Evolutionary conservation across 2,113 vertebrate species (phyloP), one percentile per base, ranked within the genome.

Genomic region (Panthera uncia): DNA sequence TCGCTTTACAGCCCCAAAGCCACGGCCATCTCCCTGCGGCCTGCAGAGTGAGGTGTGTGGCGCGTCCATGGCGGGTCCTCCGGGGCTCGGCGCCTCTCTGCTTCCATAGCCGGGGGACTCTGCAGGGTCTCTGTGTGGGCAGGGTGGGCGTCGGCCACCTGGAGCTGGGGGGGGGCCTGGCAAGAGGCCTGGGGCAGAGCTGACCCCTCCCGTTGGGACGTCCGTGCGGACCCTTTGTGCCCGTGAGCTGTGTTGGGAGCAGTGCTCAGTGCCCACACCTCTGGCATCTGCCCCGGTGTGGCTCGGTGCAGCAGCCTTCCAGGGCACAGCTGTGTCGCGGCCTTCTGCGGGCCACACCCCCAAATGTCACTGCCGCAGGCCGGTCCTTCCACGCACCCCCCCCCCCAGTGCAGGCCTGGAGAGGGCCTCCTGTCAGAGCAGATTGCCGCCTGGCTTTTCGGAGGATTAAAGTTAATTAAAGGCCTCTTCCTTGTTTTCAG

Each of bases 391-490:
- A 69, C 96, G 84, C 63, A 73, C 87, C 87, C 91, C 94, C 45
- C 45, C 91, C 94, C 41, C 41, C 4, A 5, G 0, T 95, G 97
- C 52, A 61, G 96, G 96, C 95, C 95, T 89, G 97, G 87, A 94
- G 90, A 41, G 97, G 93, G 95, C 98, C 98, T 98, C 98, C 98
- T 94, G 97, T 98, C 98, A 97, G 97, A 98, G 97, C 98, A 98
- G 98, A 98, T 98, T 98, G 98, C 97, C 91, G 97, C 93, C 41
- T 97, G 98, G 98, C 96, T 98, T 99, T 99, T 97, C 94, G 36
- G 98, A 98, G 98, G 99, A 98, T 99, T 99, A 98, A 98, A 99
- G 98, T 99, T 99, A 98, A 99, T 99, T 99, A 99, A 98, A 98
- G 98, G 98, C 97, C 97, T 98, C 98, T 97, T 98, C 96, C 98